A percentile compares a stretch with the other conserved stretches of the same genome.
phyloP scores from a whole-genome alignment of 2,113 vertebrate species.

The Mesocricetus auratus region DNA sequence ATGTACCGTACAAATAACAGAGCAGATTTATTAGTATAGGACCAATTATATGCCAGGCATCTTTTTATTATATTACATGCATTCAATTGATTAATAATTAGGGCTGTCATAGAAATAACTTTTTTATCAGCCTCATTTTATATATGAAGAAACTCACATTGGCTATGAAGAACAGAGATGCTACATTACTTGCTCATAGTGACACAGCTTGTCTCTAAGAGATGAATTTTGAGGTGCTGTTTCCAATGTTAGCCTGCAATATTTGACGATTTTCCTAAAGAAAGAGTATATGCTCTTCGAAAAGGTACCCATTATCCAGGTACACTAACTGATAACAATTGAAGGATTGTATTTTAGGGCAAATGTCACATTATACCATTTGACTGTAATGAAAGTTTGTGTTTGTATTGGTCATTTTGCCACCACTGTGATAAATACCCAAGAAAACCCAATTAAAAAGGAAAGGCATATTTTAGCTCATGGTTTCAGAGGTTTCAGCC shows the following conservation, averaged over 20 bases:
- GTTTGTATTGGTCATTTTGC: not conserved
- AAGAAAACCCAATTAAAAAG: not conserved
- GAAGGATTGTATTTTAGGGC: not conserved
- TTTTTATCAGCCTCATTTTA: not conserved
- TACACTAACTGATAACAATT: not conserved
- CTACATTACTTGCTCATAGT: not conserved
- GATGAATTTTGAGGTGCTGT: not conserved
- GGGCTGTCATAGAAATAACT: not conserved
- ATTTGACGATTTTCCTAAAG: constrained; percentile 2
- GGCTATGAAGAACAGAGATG: not conserved
- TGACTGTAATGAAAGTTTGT: not conserved
- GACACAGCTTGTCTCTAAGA: not conserved
- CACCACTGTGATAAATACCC: not conserved
- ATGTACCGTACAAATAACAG: not conserved
- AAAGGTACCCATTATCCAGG: not conserved
- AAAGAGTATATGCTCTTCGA: not conserved
- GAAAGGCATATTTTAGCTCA: not conserved
- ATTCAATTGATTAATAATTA: not conserved
- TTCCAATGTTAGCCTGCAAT: not conserved
- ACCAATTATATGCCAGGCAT: not conserved
- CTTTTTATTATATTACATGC: not conserved
- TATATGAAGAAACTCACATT: not conserved
- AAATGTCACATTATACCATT: not conserved
- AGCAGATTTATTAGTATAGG: not conserved
- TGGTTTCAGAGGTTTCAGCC: not conserved